Percentiles rank a stretch among this genome's conserved stretches.
These are phyloP conservation scores for Cariama cristata DNA, from an alignment of 2,113 vertebrate genomes.

Conservation along the genomic window DNA sequence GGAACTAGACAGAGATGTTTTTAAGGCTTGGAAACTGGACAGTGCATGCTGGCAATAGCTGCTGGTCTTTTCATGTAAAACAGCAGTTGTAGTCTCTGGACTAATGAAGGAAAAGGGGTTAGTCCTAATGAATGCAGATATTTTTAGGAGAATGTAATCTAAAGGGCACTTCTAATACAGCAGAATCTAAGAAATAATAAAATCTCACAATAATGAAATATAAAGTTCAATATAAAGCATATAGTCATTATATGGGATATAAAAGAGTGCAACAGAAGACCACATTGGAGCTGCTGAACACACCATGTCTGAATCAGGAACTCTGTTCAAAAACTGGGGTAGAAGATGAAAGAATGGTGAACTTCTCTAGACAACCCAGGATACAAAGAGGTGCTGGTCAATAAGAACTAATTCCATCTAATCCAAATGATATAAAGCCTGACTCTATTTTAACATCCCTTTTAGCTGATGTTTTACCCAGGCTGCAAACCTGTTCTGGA, in stretches of 20 bases:
- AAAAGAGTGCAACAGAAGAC: background rate
- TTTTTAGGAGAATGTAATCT: background rate
- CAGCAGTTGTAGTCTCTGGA: background rate
- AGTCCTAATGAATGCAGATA: background rate
- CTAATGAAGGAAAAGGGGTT: background rate
- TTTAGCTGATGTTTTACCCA: background rate
- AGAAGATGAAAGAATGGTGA: background rate
- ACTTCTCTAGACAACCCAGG: background rate
- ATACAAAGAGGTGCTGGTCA: background rate
- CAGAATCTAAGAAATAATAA: background rate
- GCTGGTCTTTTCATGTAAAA: background rate
- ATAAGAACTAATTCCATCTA: background rate
- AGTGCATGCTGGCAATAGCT: background rate
- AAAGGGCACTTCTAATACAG: background rate
- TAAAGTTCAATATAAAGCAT: background rate
- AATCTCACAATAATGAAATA: background rate
- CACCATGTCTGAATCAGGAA: background rate
- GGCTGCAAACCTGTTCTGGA: background rate
- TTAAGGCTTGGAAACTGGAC: background rate
- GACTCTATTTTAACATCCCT: background rate
- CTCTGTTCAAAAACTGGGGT: background rate
- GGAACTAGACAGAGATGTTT: background rate
- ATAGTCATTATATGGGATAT: background rate
- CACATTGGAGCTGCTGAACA: background rate
- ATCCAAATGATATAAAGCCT: background rate